Percentiles rank a stretch among this genome's conserved stretches.
Conservation (phyloP, 2,797 vertebrate genomes). For the Lophius americanus region DNA sequence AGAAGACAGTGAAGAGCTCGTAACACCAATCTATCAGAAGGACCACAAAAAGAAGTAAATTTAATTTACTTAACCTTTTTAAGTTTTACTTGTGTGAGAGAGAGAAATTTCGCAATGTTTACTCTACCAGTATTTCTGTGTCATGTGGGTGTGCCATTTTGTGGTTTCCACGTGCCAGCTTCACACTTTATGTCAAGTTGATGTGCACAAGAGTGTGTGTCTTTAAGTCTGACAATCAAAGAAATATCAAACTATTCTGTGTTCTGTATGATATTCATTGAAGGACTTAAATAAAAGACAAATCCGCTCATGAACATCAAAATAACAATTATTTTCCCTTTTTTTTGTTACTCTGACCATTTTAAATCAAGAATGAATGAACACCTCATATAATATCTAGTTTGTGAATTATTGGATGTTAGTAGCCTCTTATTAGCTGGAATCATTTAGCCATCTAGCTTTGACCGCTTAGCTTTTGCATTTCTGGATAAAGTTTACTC, state of each 20-base stretch:
- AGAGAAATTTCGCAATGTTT: background rate
- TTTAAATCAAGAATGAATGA: background rate
- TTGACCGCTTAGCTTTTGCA: no score
- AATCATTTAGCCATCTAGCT: background rate
- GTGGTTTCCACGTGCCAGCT: conserved; percentile 40
- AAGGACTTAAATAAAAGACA: background rate
- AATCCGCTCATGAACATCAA: background rate
- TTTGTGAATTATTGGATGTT: background rate
- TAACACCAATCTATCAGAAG: conserved; percentile 78
- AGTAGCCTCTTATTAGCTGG: background rate
- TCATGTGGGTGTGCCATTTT: conserved; percentile 7
- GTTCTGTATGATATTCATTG: background rate
- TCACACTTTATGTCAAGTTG: conserved; percentile 34
- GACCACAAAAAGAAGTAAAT: conserved; percentile 82
- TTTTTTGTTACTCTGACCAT: background rate
- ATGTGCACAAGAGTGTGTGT: conserved; percentile 5
- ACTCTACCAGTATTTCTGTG: no score
- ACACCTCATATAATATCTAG: background rate
- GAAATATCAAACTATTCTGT: background rate
- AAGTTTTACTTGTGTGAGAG: background rate
- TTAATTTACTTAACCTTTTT: background rate
- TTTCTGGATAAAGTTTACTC: no score
- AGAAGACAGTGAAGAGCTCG: conserved; percentile 76
- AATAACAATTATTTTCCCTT: no score
- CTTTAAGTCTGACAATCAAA: background rate